These are phyloP conservation scores for Dendrocincla tyrannina DNA, from an alignment of 2,797 vertebrate genomes.

Conservation along the genomic window DNA sequence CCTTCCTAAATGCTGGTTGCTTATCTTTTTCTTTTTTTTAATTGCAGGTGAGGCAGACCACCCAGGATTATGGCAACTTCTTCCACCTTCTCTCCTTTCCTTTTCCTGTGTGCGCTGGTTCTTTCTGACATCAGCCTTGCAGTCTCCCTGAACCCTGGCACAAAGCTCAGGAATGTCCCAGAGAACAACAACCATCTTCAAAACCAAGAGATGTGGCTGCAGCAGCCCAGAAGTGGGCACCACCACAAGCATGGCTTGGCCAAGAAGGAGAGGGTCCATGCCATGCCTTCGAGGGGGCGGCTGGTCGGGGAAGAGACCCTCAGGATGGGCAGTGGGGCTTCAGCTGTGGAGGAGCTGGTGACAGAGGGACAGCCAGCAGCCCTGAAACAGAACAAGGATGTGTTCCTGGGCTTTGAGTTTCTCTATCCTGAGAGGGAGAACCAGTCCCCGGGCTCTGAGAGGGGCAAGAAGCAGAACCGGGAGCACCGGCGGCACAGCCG, in stretches of 20 bases:
- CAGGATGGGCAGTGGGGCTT: conserved; percentile 74
- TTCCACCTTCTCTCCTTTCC: neutral
- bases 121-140: conserved; percentile 33
- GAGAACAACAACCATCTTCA: conserved; percentile 75
- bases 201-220: conserved; percentile 70
- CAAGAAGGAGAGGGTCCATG: conserved; percentile 68
- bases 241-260: conserved; percentile 69
- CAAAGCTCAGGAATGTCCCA: conserved; percentile 41
- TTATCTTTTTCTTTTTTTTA: neutral
- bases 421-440: conserved; percentile 76
- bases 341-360: conserved; percentile 71
- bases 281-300: conserved; percentile 64
- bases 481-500: conserved; percentile 82
- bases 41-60: conserved; percentile 45
- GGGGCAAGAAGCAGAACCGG: conserved; percentile 78
- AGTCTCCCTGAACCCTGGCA: conserved; percentile 45
- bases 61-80: conserved; percentile 58
- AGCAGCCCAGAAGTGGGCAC: conserved; percentile 61
- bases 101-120: conserved; percentile 55
- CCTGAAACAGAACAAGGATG: conserved; percentile 66
- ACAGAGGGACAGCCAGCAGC: conserved; percentile 61
- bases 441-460: conserved; percentile 79
- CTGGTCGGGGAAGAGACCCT: conserved; percentile 52
- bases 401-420: conserved; percentile 67
- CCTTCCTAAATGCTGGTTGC: neutral